A percentile compares a stretch with the other conserved stretches of the same genome.
Conservation (phyloP, 2,797 vertebrate species). For the Dermochelys coriacea region DNA sequence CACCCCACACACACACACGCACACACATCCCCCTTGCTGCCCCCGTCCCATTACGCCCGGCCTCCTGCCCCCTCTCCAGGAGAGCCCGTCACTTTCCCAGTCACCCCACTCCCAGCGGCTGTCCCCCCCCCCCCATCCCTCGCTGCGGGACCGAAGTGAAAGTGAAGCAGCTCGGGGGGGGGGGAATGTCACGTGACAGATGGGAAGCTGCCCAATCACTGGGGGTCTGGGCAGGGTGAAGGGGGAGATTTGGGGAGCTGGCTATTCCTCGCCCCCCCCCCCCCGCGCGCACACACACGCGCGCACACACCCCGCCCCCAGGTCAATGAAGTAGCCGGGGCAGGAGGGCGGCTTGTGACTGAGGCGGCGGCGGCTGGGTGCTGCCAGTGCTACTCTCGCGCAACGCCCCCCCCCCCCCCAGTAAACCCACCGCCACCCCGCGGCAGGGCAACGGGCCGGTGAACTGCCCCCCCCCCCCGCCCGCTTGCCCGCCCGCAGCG, state of each 20-base stretch:
- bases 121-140: not conserved
- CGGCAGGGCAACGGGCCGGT: too few species aligned
- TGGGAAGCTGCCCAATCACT: constrained; percentile 20
- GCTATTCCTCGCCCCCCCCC: not conserved
- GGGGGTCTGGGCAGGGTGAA: not conserved
- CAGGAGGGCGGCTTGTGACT: not conserved
- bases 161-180: constrained; percentile 56
- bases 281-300: not conserved
- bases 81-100: too few species aligned
- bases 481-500: too few species aligned
- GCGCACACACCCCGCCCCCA: not conserved
- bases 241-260: not conserved
- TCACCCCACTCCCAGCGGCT: not conserved
- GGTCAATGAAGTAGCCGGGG: not conserved
- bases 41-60: not conserved
- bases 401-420: not conserved
- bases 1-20: too few species aligned
- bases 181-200: constrained; percentile 71
- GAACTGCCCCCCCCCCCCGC: too few species aligned
- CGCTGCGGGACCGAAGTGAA: constrained; percentile 57
- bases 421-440: too few species aligned
- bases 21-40: not conserved
- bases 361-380: not conserved
- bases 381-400: not conserved
- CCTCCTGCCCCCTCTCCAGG: not conserved